These are phyloP conservation scores for Stictocephala bisonia DNA, from an alignment of 2,888 invertebrate genomes.

Conservation along the genomic window DNA sequence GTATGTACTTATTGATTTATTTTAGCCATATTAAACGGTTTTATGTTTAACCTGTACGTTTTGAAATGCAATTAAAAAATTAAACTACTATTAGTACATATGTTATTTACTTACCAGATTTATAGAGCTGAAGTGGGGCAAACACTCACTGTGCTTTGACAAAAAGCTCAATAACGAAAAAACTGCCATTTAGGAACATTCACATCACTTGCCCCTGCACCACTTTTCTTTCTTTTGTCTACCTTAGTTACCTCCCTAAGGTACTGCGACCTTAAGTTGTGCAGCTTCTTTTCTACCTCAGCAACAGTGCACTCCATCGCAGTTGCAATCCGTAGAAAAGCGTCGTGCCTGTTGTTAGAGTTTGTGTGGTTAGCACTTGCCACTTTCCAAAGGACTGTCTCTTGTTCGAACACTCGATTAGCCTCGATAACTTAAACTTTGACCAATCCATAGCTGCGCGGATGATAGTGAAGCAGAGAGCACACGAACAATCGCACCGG, in stretches of 20 bases:
- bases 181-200: conserved; percentile 44
- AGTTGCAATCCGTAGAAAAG: neutral
- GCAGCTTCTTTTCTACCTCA: conserved; percentile 26
- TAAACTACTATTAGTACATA: neutral
- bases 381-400: too few species aligned
- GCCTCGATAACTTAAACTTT: too few species aligned
- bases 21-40: too few species aligned
- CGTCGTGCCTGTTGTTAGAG: neutral
- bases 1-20: too few species aligned
- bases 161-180: neutral
- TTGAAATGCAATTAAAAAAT: too few species aligned
- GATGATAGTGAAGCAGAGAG: too few species aligned
- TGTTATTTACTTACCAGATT: conserved; percentile 10
- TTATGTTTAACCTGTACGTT: too few species aligned
- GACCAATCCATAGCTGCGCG: too few species aligned
- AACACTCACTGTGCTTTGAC: neutral
- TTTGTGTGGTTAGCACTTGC: conserved; percentile 3
- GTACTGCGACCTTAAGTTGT: conserved; percentile 12
- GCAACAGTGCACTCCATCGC: neutral
- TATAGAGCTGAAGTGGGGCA: neutral
- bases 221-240: conserved; percentile 48
- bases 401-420: too few species aligned
- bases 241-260: conserved; percentile 62
- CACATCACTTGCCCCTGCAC: conserved; percentile 40
- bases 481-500: too few species aligned